Percentiles rank a stretch among this genome's conserved stretches.
Evolutionary conservation across 2,888 invertebrate species (phyloP).

Genomic region (Thymelicus acteon): DNA sequence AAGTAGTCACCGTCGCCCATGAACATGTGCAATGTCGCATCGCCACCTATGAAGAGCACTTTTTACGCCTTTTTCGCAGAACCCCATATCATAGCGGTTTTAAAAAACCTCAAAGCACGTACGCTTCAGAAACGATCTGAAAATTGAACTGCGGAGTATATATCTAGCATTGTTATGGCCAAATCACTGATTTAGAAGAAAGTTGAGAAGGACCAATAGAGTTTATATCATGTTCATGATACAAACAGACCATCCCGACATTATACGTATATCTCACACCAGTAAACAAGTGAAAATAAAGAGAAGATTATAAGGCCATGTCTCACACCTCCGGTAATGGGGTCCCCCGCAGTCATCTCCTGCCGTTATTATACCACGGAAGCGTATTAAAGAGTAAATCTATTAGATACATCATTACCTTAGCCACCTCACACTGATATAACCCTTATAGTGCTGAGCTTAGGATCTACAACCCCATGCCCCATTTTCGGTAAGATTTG

Average conservation of each 20-base stretch:
- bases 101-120: too few relatives aligned
- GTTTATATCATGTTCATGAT: too few relatives aligned
- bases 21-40: too few relatives aligned
- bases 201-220: too few relatives aligned
- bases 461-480: constrained; percentile 2
- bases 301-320: constrained; percentile 4
- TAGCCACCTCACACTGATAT: background rate
- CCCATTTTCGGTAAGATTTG: constrained; percentile 2
- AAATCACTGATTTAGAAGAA: too few relatives aligned
- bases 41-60: too few relatives aligned
- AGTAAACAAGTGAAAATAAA: background rate
- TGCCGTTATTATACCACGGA: constrained; percentile 47
- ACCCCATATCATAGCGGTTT: too few relatives aligned
- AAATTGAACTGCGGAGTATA: too few relatives aligned
- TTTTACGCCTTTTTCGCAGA: too few relatives aligned
- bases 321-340: constrained; percentile 50
- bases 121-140: too few relatives aligned
- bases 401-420: constrained; percentile 21
- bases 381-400: constrained; percentile 34
- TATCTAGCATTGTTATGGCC: too few relatives aligned
- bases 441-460: background rate
- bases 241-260: background rate
- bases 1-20: too few relatives aligned
- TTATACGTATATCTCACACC: background rate
- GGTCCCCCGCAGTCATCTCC: constrained; percentile 61